Percentiles rank a stretch among this genome's conserved stretches.
Evolutionary conservation across 2,113 vertebrate genomes (phyloP).

Genomic region (Cygnus buccinator): DNA sequence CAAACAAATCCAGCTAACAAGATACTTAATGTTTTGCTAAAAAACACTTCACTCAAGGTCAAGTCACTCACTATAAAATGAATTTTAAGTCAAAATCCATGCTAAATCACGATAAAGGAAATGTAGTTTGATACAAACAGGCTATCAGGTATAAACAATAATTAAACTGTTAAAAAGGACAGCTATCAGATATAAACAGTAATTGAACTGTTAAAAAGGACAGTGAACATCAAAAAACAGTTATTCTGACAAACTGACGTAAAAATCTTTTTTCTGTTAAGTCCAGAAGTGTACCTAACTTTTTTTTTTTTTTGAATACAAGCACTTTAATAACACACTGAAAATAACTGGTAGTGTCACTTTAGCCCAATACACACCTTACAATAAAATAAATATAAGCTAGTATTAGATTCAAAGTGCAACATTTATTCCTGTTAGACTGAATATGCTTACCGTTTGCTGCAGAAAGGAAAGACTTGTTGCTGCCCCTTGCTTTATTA

Average conservation of each 20-base stretch:
- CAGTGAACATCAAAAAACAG: not conserved
- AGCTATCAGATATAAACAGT: not conserved
- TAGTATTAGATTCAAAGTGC: not conserved
- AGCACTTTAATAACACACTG: not conserved
- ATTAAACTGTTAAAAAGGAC: not conserved
- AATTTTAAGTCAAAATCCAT: not conserved
- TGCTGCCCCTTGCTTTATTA: slow-evolving; percentile 91
- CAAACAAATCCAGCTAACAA: not conserved
- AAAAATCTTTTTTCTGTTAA: not conserved
- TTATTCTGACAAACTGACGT: not conserved
- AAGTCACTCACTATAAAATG: not conserved
- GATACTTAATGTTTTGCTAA: not conserved
- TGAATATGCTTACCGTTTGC: slow-evolving; percentile 85
- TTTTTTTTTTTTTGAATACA: not conserved
- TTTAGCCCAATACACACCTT: not conserved
- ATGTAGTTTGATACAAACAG: not conserved
- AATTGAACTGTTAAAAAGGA: not conserved
- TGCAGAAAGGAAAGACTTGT: slow-evolving; percentile 91
- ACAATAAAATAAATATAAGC: not conserved
- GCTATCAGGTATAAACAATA: not conserved
- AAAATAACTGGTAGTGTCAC: not conserved
- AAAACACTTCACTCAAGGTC: not conserved
- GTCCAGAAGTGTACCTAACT: not conserved
- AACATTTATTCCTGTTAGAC: not conserved
- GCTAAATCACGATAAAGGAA: not conserved